A percentile compares a stretch with the other conserved stretches of the same genome.
phyloP scores from a whole-genome alignment of 2,113 vertebrate genomes.

The Ptilonorhynchus violaceus region DNA sequence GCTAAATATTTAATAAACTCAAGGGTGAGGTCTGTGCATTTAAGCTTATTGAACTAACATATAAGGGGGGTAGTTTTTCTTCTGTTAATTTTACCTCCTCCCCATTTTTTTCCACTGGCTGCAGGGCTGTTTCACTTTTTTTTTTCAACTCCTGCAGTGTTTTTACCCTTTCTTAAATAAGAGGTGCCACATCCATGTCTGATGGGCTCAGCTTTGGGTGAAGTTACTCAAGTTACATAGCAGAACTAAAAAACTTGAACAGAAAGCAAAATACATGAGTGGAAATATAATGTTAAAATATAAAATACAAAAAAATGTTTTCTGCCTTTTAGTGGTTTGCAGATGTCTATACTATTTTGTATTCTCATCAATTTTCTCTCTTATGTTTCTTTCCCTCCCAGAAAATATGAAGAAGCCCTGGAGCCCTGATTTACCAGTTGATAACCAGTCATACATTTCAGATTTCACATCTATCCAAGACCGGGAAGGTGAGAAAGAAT shows the following conservation, averaged over 20 bases:
- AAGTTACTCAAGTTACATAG: background rate
- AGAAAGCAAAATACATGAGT: background rate
- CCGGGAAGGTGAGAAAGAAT: constrained; percentile 59
- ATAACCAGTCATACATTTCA: constrained; percentile 26
- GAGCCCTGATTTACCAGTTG: background rate
- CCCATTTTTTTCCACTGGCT: background rate
- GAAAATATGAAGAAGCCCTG: constrained; percentile 48
- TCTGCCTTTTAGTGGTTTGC: background rate
- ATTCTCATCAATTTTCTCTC: background rate
- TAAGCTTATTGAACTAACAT: background rate
- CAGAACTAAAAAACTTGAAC: background rate
- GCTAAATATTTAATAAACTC: background rate
- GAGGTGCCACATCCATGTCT: background rate
- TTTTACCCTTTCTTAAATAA: background rate
- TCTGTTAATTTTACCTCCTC: background rate
- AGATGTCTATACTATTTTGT: background rate
- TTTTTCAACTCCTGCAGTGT: background rate
- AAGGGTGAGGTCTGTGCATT: background rate
- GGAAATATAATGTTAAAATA: background rate
- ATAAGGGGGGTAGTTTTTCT: background rate
- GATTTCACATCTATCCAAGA: constrained; percentile 57
- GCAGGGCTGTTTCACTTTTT: background rate
- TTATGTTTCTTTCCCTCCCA: background rate
- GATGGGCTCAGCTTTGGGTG: background rate
- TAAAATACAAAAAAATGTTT: background rate